Evolutionary conservation across 2,113 vertebrate species (phyloP).

Genomic region (Chionis minor): DNA sequence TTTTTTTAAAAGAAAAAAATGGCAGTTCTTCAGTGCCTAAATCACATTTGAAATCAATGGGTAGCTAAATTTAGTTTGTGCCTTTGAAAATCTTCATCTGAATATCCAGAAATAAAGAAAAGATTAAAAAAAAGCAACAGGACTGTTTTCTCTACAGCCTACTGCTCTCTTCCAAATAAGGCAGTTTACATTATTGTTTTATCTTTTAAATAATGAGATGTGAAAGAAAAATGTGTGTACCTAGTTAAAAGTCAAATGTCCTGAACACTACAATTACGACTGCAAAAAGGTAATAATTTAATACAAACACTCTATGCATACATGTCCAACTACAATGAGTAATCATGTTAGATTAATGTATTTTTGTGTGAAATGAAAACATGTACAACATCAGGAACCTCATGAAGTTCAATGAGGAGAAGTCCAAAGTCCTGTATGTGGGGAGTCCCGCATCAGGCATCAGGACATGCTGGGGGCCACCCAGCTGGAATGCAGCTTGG

Average conservation of each 20-base stretch:
- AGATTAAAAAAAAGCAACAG: background rate
- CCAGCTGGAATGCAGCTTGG: background rate
- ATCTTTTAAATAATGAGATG: background rate
- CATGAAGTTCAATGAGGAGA: background rate
- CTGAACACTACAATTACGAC: background rate
- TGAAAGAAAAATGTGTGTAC: background rate
- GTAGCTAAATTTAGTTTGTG: background rate
- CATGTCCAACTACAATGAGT: background rate
- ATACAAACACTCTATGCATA: background rate
- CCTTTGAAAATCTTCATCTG: background rate
- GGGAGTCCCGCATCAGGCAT: background rate
- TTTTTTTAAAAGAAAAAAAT: background rate
- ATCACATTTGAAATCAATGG: background rate
- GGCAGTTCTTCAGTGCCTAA: background rate
- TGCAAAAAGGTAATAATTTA: background rate
- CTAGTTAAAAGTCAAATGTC: background rate
- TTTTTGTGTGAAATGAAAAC: background rate
- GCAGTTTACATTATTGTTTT: background rate
- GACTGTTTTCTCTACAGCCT: background rate
- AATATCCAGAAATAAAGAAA: background rate
- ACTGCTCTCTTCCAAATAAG: background rate
- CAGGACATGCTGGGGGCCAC: background rate
- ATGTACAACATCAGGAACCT: background rate
- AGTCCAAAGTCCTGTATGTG: background rate
- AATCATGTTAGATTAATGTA: background rate